Base-by-base conservation (phyloP, 2,113 vertebrate species). In the Sapajus apella region DNA sequence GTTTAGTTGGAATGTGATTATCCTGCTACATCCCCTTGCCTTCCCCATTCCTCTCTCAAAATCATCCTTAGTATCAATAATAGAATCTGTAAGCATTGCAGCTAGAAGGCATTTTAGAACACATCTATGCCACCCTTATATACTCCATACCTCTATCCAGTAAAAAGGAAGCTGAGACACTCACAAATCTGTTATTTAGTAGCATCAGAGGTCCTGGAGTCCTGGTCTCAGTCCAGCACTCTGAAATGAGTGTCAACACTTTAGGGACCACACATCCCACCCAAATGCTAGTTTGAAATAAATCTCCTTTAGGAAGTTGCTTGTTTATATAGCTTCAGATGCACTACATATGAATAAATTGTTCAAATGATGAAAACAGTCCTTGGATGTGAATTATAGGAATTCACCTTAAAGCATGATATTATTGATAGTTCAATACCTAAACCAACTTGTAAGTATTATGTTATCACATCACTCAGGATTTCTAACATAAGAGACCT, bases 261-360 rank as follows among this genome's bases (percentile, higher is more conserved):
- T 87, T 25, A 82, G 58, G 47, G 25, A 8, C 5, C 16, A 23
- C 3, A 4, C 2, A 70, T 52, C 4, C 35, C 64, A 56, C 47
- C 58, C n/a, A 88, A 90, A 81, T 75, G 30, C 4, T 58, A 55
- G 32, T 75, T 76, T 91, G 50, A 90, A 90, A 61, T 43, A 81
- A 82, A 30, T 45, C 23, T 66, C 2, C 37, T 91, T 80, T 68
- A 52, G 77, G 37, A 64, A 50, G 77, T 23, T 56, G 25, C 6
- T 70, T 91, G 10, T 76, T 90, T 87, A 77, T 32, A 77, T 21
- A 77, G 17, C 47, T 17, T 61, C 77, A 56, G 55, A 87, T 40
- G 50, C 1, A 87, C 18, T 81, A 18, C 21, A 6, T 16, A 45
- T 12, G 8, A 94, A 37, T 79, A 86, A 20, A 0, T 91, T 86